Evolutionary conservation across 2,888 invertebrate genomes (phyloP).

Genomic region (Fragum fragum): DNA sequence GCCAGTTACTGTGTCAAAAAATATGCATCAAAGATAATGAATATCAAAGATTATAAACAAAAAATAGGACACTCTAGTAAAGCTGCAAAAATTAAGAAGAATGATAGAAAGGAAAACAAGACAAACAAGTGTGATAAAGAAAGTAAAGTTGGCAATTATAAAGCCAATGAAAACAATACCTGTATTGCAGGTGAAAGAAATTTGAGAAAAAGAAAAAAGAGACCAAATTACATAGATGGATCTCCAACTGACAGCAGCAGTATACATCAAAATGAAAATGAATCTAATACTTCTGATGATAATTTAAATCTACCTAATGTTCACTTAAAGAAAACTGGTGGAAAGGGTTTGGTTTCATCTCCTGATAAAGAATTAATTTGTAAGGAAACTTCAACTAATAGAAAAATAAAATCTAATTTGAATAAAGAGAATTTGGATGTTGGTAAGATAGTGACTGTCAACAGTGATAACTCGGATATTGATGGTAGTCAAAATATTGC

Average conservation of each 20-base stretch:
- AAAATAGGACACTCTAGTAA: neutral
- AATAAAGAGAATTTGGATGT: neutral
- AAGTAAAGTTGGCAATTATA: neutral
- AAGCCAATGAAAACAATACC: neutral
- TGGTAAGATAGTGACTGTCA: constrained; percentile 13
- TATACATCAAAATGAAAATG: neutral
- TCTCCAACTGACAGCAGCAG: neutral
- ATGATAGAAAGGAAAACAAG: constrained; percentile 15
- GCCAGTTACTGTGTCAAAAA: neutral
- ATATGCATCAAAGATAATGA: neutral
- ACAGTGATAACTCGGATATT: constrained; percentile 11
- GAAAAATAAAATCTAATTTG: neutral
- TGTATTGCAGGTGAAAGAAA: neutral
- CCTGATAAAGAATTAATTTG: neutral
- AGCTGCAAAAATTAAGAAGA: constrained; percentile 3
- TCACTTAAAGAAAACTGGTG: neutral
- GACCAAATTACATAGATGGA: neutral
- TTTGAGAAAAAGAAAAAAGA: neutral
- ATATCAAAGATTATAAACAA: neutral
- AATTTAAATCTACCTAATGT: neutral
- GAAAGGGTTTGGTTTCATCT: neutral
- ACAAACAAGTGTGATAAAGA: neutral
- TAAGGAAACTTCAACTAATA: neutral
- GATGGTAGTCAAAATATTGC: neutral
- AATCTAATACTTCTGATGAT: neutral